phyloP scores from a whole-genome alignment of 1,140 invertebrate species.

The Cotesia vestalis region DNA sequence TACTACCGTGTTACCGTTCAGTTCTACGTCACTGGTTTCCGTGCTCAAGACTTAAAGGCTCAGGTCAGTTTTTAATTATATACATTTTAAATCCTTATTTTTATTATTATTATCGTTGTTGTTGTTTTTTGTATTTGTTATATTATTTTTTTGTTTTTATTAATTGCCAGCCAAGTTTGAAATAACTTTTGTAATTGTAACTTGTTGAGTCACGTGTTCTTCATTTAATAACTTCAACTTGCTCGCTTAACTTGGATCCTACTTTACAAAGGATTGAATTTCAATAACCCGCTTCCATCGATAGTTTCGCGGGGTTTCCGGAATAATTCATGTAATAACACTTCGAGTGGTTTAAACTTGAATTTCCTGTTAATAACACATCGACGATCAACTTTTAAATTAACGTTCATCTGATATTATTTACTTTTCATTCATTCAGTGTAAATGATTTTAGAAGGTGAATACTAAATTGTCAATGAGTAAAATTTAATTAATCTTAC shows the following conservation, averaged over 20 bases:
- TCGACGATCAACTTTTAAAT: no score
- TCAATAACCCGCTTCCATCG: constrained; percentile 3
- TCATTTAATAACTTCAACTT: neutral
- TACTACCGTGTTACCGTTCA: neutral
- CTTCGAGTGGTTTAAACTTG: no score
- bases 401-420: no score
- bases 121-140: neutral
- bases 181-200: neutral
- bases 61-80: neutral
- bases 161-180: neutral
- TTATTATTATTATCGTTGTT: neutral
- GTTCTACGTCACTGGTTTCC: neutral
- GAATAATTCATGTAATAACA: constrained; percentile 5
- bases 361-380: no score
- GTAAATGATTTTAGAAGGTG: no score
- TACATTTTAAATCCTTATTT: neutral
- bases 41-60: no score
- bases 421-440: no score
- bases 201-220: constrained; percentile 8
- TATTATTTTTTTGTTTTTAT: neutral
- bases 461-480: no score
- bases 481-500: no score
- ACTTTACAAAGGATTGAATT: neutral
- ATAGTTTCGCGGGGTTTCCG: neutral
- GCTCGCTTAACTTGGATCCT: neutral